These are phyloP conservation scores for Pachydiplax longipennis DNA, from an alignment of 2,888 invertebrate genomes.

Conservation along the genomic window DNA sequence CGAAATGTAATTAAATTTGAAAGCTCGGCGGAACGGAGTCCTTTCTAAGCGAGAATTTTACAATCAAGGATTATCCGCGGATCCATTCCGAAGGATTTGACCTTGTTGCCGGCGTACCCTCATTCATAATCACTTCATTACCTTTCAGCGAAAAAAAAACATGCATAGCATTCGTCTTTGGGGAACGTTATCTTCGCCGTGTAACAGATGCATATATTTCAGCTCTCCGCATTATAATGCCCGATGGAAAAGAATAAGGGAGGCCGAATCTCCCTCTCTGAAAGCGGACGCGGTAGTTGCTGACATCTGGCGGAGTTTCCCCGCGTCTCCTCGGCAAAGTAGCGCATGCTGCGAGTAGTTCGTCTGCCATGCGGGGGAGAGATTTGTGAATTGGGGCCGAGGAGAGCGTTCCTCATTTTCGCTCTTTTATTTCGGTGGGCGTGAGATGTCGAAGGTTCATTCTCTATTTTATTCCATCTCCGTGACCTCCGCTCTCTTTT, in stretches of 20 bases:
- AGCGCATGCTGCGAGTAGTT: not conserved
- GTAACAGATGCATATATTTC: not conserved
- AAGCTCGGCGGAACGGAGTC: too few relatives aligned
- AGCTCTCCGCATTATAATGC: not conserved
- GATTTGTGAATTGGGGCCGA: constrained; percentile 5
- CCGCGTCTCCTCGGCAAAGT: not conserved
- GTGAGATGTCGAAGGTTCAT: not conserved
- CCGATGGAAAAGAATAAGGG: not conserved
- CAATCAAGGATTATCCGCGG: too few relatives aligned
- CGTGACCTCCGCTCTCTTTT: not conserved
- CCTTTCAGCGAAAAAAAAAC: not conserved
- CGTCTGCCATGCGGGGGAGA: not conserved
- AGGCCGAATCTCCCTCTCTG: not conserved
- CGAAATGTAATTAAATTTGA: too few relatives aligned
- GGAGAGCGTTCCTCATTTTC: constrained; percentile 15
- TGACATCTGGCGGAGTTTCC: constrained; percentile 20
- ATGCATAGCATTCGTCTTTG: not conserved
- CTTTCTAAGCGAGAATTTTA: too few relatives aligned
- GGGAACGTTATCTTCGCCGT: not conserved
- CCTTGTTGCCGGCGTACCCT: too few relatives aligned
- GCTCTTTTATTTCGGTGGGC: constrained; percentile 7
- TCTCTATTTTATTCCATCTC: not conserved
- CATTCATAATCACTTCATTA: not conserved
- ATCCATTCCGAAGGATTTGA: too few relatives aligned
- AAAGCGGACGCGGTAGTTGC: constrained; percentile 1